These are phyloP conservation scores for Gasterosteus aculeatus DNA, from an alignment of 2,113 vertebrate species.

Conservation along the genomic window DNA sequence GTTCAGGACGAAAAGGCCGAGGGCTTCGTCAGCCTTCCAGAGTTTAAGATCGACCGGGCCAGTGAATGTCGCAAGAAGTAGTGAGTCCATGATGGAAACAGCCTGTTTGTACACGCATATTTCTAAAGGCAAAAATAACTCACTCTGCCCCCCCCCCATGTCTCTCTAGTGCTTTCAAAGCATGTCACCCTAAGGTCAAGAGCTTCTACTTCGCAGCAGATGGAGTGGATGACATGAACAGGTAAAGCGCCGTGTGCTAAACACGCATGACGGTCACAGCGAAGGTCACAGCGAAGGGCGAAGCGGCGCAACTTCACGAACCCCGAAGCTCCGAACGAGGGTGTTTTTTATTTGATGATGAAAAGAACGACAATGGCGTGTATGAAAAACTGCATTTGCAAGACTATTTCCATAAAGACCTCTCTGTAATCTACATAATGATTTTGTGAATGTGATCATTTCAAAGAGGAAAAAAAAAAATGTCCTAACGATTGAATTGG, in stretches of 20 bases:
- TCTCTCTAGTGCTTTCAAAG: conserved; percentile 93
- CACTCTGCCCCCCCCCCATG: neutral
- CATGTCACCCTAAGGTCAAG: conserved; percentile 99
- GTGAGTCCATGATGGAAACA: conserved; percentile 82
- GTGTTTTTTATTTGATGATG: neutral
- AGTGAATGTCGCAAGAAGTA: conserved; percentile 98
- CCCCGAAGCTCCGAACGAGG: neutral
- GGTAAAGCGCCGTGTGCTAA: conserved; percentile 78
- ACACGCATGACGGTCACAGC: conserved; percentile 16
- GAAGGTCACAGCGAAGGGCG: conserved; percentile 3
- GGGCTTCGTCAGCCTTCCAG: conserved; percentile 97
- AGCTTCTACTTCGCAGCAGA: conserved; percentile 99
- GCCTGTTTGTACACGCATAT: neutral
- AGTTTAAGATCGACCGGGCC: conserved; percentile 98
- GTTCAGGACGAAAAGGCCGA: conserved; percentile 96
- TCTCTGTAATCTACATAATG: neutral
- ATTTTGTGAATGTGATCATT: too few relatives aligned
- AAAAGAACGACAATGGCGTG: neutral
- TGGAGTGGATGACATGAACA: conserved; percentile 99
- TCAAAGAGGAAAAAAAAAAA: neutral
- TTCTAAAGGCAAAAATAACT: conserved; percentile 38
- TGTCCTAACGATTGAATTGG: neutral
- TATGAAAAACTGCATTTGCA: conserved; percentile 6
- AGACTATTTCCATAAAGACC: neutral
- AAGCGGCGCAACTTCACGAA: conserved; percentile 5